phyloP scores from a whole-genome alignment of 2,797 vertebrate species.

The Hephaestus fuliginosus region DNA sequence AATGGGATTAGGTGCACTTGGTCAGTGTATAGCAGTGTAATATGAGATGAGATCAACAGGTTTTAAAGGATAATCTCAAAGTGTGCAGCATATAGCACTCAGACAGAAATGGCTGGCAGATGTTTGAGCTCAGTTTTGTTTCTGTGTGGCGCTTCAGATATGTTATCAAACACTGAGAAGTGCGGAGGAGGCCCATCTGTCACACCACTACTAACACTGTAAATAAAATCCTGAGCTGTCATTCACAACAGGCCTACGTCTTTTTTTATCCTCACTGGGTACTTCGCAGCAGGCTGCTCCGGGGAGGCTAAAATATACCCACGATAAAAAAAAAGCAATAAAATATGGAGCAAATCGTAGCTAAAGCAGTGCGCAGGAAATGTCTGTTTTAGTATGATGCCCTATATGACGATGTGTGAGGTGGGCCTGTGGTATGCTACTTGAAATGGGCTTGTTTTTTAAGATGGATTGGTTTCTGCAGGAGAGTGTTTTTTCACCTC shows the following conservation, averaged over 20 bases:
- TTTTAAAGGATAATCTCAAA: not conserved
- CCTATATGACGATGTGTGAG: not conserved
- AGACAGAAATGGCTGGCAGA: conserved; percentile 17
- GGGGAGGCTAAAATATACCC: not conserved
- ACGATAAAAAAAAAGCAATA: not conserved
- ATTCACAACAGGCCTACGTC: conserved; percentile 65
- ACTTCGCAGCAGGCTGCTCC: conserved; percentile 29
- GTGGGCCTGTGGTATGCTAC: not conserved
- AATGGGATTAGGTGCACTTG: not conserved
- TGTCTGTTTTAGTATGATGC: not conserved
- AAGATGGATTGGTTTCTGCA: not conserved
- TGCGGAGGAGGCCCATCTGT: conserved; percentile 82
- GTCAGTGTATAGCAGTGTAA: not conserved
- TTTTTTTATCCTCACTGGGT: conserved; percentile 32
- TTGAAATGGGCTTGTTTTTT: not conserved
- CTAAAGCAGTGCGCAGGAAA: not conserved
- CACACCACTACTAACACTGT: conserved; percentile 57
- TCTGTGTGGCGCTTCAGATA: conserved; percentile 64
- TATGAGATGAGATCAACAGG: not conserved
- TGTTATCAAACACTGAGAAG: conserved; percentile 67
- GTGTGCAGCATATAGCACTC: not conserved
- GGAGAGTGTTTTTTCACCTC: conserved; percentile 31
- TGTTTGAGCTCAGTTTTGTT: conserved; percentile 49
- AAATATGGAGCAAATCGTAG: not conserved
- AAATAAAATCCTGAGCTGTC: conserved; percentile 77